These are phyloP conservation scores for Neosalanx taihuensis DNA, from an alignment of 2,797 vertebrate species.

Conservation along the genomic window DNA sequence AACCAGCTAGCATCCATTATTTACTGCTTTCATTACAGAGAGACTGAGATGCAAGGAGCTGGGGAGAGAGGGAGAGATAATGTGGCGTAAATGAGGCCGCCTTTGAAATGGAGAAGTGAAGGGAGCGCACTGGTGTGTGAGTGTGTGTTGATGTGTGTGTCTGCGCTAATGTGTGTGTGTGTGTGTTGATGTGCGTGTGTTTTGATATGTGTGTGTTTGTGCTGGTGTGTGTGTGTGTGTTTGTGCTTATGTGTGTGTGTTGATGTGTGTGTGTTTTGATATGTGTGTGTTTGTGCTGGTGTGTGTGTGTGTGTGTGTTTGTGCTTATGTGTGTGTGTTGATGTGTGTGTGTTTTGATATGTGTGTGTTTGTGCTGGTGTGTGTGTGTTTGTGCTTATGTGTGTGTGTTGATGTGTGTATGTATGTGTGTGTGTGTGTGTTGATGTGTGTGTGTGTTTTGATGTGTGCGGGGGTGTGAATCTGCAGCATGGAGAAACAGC, in stretches of 20 bases:
- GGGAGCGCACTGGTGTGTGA: slow-evolving; percentile 18
- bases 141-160: not conserved
- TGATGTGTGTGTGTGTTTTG: slow-evolving; percentile 7
- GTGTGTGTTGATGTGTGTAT: too few relatives aligned
- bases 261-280: too few relatives aligned
- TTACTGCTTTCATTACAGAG: slow-evolving; percentile 54
- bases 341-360: slow-evolving; percentile 21
- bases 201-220: too few relatives aligned
- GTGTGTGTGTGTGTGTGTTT: slow-evolving; percentile 24
- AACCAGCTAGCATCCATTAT: slow-evolving; percentile 67
- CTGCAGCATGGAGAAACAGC: slow-evolving; percentile 45
- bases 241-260: too few relatives aligned
- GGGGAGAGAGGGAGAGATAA: slow-evolving; percentile 57
- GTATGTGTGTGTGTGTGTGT: too few relatives aligned
- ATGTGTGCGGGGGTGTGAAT: slow-evolving; percentile 26
- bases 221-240: too few relatives aligned
- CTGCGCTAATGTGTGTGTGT: slow-evolving; percentile 19
- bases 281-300: not conserved
- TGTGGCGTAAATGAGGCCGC: slow-evolving; percentile 71
- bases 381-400: too few relatives aligned
- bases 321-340: not conserved
- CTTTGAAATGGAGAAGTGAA: slow-evolving; percentile 44
- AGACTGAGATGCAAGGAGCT: slow-evolving; percentile 21
- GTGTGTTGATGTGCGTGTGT: too few relatives aligned
- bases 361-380: too few relatives aligned